A percentile compares a stretch with the other conserved stretches of the same genome.
phyloP scores from a whole-genome alignment of 2,113 vertebrate genomes.

The Todiramphus chloris region DNA sequence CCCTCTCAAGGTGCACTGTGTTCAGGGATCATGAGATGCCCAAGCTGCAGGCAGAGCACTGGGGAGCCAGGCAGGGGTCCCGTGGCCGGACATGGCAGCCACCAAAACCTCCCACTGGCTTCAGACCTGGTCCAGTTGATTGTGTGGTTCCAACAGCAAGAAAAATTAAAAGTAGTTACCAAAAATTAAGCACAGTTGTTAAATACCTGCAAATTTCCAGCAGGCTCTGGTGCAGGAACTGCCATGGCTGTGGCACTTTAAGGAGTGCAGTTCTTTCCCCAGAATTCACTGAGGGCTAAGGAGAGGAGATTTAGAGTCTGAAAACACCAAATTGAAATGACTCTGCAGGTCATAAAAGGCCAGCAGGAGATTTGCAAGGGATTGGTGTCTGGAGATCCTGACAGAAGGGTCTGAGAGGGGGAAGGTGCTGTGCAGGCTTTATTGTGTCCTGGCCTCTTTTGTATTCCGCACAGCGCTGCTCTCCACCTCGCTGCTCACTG shows the following conservation, averaged over 20 bases:
- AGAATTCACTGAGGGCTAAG: constrained; percentile 3
- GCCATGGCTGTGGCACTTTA: neutral
- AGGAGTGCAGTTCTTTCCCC: neutral
- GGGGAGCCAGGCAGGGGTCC: neutral
- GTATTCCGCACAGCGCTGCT: neutral
- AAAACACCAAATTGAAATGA: constrained; percentile 34
- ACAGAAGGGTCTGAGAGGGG: neutral
- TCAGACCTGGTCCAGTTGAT: neutral
- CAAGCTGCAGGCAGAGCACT: neutral
- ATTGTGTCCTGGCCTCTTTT: neutral
- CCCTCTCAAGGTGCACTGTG: constrained; percentile 42
- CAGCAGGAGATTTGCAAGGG: constrained; percentile 41
- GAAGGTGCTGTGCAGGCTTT: neutral
- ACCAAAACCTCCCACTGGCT: neutral
- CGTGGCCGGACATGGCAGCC: accelerated
- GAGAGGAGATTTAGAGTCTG: constrained; percentile 39
- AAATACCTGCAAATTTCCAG: neutral
- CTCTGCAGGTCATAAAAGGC: constrained; percentile 47
- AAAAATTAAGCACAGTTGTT: neutral
- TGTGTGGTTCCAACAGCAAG: neutral
- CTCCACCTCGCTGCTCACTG: neutral
- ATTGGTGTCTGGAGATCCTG: neutral
- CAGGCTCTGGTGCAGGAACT: neutral
- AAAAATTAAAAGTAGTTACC: neutral
- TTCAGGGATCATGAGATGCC: constrained; percentile 59